phyloP scores from a whole-genome alignment of 2,888 invertebrate species.

The Trichogramma evanescens region DNA sequence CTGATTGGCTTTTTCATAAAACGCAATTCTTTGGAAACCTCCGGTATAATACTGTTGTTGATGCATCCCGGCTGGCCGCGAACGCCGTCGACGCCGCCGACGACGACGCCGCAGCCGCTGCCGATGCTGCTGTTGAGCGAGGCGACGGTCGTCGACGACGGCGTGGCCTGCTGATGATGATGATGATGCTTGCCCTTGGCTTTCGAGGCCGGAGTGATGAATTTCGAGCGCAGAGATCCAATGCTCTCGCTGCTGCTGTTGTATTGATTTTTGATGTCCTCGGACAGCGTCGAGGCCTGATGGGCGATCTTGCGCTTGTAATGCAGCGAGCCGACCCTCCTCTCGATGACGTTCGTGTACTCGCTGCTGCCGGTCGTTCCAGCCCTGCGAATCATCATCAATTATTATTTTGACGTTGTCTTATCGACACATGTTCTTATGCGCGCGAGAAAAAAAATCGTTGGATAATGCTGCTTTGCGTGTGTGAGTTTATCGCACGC shows the following conservation, averaged over 20 bases:
- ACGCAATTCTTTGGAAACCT: constrained; percentile 45
- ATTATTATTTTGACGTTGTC: too few relatives aligned
- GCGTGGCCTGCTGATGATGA: too few relatives aligned
- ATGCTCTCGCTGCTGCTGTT: constrained; percentile 79
- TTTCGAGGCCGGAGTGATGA: constrained; percentile 50
- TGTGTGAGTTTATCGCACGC: too few relatives aligned
- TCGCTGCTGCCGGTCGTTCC: constrained; percentile 54
- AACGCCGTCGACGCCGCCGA: constrained; percentile 41
- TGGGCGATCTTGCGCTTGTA: constrained; percentile 45
- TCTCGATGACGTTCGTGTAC: constrained; percentile 47
- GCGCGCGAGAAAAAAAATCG: too few relatives aligned
- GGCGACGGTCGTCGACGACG: constrained; percentile 21
- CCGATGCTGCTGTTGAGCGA: constrained; percentile 47
- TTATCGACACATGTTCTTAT: too few relatives aligned
- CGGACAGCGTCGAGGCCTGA: constrained; percentile 46
- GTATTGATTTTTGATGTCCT: constrained; percentile 56
- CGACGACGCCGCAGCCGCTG: too few relatives aligned
- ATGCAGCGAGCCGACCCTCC: constrained; percentile 46
- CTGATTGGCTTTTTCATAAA: constrained; percentile 53
- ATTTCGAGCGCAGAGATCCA: constrained; percentile 55
- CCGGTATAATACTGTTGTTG: constrained; percentile 37
- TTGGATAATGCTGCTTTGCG: too few relatives aligned
- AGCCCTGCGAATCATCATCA: constrained; percentile 37
- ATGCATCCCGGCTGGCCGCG: constrained; percentile 54
- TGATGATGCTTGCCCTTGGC: constrained; percentile 51